Conservation (phyloP, 2,113 vertebrate species). For the Hyperopisus bebe region DNA sequence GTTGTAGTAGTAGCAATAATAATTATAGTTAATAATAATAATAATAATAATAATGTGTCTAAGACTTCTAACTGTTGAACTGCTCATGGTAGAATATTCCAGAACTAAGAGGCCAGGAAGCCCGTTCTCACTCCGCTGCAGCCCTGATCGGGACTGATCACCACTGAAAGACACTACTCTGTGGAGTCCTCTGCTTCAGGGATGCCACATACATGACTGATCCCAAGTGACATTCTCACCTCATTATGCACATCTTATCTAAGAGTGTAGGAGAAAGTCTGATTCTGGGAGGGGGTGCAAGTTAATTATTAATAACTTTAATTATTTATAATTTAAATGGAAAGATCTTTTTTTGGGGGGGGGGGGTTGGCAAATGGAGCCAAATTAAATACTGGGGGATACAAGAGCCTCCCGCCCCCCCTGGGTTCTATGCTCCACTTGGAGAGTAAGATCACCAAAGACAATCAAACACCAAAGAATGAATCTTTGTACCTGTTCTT, state of each 20-base stretch:
- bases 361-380: not conserved
- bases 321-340: not conserved
- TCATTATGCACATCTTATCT: not conserved
- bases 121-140: not conserved
- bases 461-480: not conserved
- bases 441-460: too few species aligned
- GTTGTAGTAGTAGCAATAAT: not conserved
- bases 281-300: not conserved
- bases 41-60: too few species aligned
- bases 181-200: not conserved
- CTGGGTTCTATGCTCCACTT: too few species aligned
- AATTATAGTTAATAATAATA: not conserved
- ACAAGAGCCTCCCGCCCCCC: not conserved
- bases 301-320: not conserved
- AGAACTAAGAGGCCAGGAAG: not conserved
- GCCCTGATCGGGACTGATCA: not conserved
- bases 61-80: not conserved
- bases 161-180: not conserved
- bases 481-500: not conserved
- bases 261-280: not conserved
- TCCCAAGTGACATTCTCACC: not conserved
- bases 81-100: not conserved
- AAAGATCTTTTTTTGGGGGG: not conserved
- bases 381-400: not conserved
- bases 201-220: not conserved